A percentile compares a stretch with the other conserved stretches of the same genome.
These are phyloP conservation scores for Gambelia wislizenii DNA, from an alignment of 2,797 vertebrate genomes.

Conservation along the genomic window DNA sequence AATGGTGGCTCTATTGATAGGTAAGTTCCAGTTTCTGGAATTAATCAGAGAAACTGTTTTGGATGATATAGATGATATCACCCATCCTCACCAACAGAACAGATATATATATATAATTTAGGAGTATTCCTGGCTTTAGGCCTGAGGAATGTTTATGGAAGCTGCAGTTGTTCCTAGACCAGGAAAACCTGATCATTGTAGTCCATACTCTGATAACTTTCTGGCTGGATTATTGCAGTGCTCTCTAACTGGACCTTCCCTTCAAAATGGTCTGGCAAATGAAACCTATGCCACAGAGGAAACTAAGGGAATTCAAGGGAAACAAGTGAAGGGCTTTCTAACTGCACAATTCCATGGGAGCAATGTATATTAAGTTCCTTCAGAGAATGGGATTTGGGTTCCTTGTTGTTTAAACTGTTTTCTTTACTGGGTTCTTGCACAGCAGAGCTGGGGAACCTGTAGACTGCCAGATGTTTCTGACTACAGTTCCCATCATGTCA, in stretches of 20 bases:
- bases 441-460: background rate
- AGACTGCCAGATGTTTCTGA: background rate
- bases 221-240: background rate
- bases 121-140: background rate
- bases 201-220: background rate
- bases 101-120: background rate
- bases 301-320: background rate
- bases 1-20: background rate
- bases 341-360: background rate
- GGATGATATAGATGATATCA: background rate
- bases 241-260: background rate
- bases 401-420: background rate
- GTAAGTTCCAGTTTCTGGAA: background rate
- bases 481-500: background rate
- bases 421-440: background rate
- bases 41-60: background rate
- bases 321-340: background rate
- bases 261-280: background rate
- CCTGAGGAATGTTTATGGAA: background rate
- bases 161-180: background rate
- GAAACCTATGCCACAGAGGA: background rate
- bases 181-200: no score
- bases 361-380: background rate
- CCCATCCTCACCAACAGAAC: background rate
- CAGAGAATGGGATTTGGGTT: background rate